Base-by-base conservation (phyloP, 2,113 vertebrate species). In the Aegithalos caudatus region DNA sequence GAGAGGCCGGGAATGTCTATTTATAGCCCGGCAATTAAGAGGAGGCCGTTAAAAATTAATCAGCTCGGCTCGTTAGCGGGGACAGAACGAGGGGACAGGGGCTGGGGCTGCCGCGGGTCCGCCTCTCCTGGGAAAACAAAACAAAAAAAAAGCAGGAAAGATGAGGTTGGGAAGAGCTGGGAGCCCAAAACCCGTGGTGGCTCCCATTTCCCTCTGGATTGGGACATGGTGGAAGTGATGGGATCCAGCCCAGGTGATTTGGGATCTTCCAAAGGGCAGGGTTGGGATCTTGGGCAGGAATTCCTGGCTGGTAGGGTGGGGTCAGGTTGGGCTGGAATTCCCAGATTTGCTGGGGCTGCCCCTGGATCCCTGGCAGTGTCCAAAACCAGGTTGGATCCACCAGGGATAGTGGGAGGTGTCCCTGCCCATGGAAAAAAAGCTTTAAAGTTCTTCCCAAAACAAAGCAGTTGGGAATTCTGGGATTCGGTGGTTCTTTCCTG, bases 41-140 rank as follows among this genome's bases (percentile, higher is more conserved):
- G 24, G 71, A 54, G 31, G 79, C 79, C 0, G 9, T 93, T 94
- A 93, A 91, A 94, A 95, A 86, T 94, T 94, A 87, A 96, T 90
- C 31, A 17, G 74, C 88, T 92, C 22, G 0, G 72, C 86, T 79
- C 73, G 5, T 94, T 85, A 85, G 50, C 37, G 38, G 57, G 3
- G 4, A n/a, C 20, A 4, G 37, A 29, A 9, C 5, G 3, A 35
- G 6, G 51, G 28, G 38, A 40, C n/a, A 1, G 1, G 0, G 64
- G 24, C 6, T 18, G 69, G 48, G 35, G 24, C 24, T 53, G 19
- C 48, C 66, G 6, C 31, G 5, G n/a, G 60, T 20, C 51, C 54
- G 51, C 33, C 21, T 60, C 29, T 35, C 17, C 1, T 0, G 2
- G n/a, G 67, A 31, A 57, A 57, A 29, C 8, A 51, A 40, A 11